Conservation (phyloP, 2,113 vertebrate species). For the Tamias sibiricus region DNA sequence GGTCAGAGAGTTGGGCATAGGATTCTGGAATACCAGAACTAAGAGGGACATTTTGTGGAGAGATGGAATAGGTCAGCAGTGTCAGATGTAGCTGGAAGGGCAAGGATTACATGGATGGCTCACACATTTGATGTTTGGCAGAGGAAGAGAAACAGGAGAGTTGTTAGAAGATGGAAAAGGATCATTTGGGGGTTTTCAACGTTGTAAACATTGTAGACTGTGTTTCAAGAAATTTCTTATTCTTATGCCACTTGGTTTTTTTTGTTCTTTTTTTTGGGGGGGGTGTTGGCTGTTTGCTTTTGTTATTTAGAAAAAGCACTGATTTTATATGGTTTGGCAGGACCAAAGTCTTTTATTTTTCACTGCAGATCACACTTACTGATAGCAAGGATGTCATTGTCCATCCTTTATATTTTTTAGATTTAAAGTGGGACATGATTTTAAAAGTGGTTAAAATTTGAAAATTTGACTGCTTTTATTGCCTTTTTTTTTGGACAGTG, state of each 20-base stretch:
- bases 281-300: neutral
- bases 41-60: neutral
- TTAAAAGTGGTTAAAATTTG: constrained; percentile 14
- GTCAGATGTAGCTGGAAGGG: neutral
- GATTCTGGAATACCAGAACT: neutral
- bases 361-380: neutral
- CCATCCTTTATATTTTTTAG: neutral
- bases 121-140: neutral
- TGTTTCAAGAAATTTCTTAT: neutral
- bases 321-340: neutral
- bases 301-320: neutral
- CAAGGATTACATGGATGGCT: neutral
- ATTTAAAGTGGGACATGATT: neutral
- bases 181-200: neutral
- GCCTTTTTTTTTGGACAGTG: no score
- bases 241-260: neutral
- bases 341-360: neutral
- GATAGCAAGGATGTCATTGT: neutral
- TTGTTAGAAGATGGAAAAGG: neutral
- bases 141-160: neutral
- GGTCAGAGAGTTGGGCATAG: neutral
- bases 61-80: neutral
- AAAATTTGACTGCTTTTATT: neutral
- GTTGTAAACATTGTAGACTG: neutral
- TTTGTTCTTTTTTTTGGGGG: no score